Base-by-base conservation (phyloP, 1,140 invertebrate species). In the Pseudobourletiella spinata region DNA sequence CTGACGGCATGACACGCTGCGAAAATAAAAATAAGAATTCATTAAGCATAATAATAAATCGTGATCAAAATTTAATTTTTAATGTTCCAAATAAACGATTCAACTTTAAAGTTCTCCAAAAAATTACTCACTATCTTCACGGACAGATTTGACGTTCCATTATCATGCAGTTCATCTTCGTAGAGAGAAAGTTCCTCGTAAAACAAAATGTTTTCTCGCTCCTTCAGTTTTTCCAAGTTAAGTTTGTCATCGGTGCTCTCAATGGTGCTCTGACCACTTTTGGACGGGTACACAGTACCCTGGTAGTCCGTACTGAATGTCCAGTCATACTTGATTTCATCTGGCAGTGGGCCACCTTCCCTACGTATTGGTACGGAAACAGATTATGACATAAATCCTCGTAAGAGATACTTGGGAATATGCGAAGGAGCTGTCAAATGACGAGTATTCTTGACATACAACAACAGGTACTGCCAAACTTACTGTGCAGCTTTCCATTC, bases 111-210 rank as follows among this genome's bases (percentile, higher is more conserved):
- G n/a, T n/a, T n/a, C 54, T 57, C 18, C 8, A 32, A 55, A 55
- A 55, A 55, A 55, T 22, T 20, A 80, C 85, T 86, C 81, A 95
- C 92, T 78, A 98, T 93, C 86, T 97, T 96, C 0, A 95, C 89
- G 68, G 86, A 88, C 67, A 86, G 82, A 51, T 86, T 83, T 0
- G 95, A 91, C 57, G 91, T 86, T 22, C 96, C 96, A 81, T 98
- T 92, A 79, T 99, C 96, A 73, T 97, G 94, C 50, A 99, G 77
- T 77, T 99, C 96, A 80, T 99, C 96, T 79, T 99, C 96, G 79
- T 91, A 99, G 1, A 99, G 77, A 24, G 88, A 85, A 30, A 99
- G 76, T 76, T 98, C 92, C 68, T 91, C 84, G 77, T 94, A 98
- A 75, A 98, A 98, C 0, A 93, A 74, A 61, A 99, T 98, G 73